Evolutionary conservation across 1,140 invertebrate species (phyloP).

Genomic region (Hylyphantes graminicola): DNA sequence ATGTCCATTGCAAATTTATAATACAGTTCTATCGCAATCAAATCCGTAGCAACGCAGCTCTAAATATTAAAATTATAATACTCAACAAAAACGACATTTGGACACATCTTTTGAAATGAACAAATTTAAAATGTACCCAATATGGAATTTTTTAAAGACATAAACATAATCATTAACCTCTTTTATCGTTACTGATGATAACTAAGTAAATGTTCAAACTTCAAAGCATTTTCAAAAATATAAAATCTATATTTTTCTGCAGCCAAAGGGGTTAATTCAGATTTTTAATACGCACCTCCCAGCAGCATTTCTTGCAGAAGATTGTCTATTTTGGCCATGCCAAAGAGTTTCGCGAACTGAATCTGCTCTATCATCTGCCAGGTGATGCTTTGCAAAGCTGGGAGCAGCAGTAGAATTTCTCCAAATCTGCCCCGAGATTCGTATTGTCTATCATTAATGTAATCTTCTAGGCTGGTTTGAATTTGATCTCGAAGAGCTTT

Average conservation of each 20-base stretch:
- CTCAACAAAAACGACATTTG: no score
- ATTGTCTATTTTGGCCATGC: slow-evolving; percentile 94
- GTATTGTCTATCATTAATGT: slow-evolving; percentile 96
- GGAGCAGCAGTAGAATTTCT: slow-evolving; percentile 91
- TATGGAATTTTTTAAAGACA: no score
- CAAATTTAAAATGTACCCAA: no score
- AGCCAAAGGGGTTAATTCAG: not conserved
- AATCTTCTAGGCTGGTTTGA: slow-evolving; percentile 96
- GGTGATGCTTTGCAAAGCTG: slow-evolving; percentile 94
- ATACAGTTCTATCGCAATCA: no score
- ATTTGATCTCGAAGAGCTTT: slow-evolving; percentile 92
- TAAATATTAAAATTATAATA: no score
- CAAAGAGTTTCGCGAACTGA: slow-evolving; percentile 96
- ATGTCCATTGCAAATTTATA: no score
- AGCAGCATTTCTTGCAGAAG: slow-evolving; percentile 96
- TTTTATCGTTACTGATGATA: no score
- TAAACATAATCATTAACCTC: no score
- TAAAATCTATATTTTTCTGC: not conserved
- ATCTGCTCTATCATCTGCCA: slow-evolving; percentile 99
- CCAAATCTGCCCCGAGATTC: slow-evolving; percentile 95
- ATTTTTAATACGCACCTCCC: slow-evolving; percentile 72
- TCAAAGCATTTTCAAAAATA: no score
- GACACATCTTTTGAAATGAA: no score
- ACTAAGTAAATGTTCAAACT: no score
- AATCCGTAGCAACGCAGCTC: no score